These are phyloP conservation scores for Anagrus nilaparvatae DNA, from an alignment of 1,140 invertebrate genomes.

Conservation along the genomic window DNA sequence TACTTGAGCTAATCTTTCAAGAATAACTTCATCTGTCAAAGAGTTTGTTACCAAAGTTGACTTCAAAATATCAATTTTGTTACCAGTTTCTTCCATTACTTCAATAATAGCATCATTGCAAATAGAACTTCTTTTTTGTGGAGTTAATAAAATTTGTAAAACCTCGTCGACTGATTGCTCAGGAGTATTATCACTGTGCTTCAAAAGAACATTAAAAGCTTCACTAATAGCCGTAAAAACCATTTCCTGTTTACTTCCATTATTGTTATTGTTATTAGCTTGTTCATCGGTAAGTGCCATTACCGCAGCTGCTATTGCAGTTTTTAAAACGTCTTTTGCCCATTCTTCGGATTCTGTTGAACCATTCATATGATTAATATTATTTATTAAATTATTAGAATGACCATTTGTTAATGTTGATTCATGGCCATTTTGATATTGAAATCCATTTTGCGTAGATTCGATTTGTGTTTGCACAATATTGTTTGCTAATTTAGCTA, in stretches of 20 bases:
- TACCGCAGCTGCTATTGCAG: conserved; percentile 45
- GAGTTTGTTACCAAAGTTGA: conserved; percentile 44
- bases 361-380: neutral
- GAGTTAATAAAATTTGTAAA: conserved; percentile 36
- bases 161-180: conserved; percentile 42
- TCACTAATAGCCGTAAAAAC: conserved; percentile 48
- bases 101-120: conserved; percentile 28
- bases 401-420: conserved; percentile 20
- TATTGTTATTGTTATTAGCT: conserved; percentile 33
- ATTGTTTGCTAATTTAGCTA: conserved; percentile 35
- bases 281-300: conserved; percentile 44
- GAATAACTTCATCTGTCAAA: conserved; percentile 43
- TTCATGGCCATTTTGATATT: conserved; percentile 10
- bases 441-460: conserved; percentile 12
- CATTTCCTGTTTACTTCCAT: conserved; percentile 43
- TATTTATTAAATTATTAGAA: conserved; percentile 21
- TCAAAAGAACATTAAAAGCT: conserved; percentile 31
- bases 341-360: conserved; percentile 28
- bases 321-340: conserved; percentile 44
- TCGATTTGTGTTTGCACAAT: conserved; percentile 30
- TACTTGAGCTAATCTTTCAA: conserved; percentile 49
- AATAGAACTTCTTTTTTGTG: conserved; percentile 30
- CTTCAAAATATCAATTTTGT: conserved; percentile 51
- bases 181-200: conserved; percentile 36
- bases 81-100: conserved; percentile 32